Conservation (phyloP, 2,113 vertebrate genomes). For the Callipepla californica region DNA sequence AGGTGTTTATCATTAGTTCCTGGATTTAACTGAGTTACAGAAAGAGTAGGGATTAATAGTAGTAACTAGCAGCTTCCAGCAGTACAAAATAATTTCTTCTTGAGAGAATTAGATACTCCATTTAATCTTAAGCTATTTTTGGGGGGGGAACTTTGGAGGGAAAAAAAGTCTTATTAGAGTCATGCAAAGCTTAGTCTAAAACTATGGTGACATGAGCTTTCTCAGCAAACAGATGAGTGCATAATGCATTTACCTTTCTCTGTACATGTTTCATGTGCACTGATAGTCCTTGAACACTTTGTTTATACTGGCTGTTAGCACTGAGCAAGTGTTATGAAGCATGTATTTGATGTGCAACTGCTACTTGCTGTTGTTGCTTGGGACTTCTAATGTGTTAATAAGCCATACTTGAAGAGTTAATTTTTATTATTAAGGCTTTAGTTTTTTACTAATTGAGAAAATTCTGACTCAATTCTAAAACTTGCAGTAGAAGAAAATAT, state of each 20-base stretch:
- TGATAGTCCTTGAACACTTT: neutral
- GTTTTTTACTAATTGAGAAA: neutral
- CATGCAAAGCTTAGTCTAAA: neutral
- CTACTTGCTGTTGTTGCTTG: neutral
- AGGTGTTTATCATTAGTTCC: neutral
- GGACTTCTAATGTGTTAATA: neutral
- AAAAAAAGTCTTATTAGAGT: neutral
- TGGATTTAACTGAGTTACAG: neutral
- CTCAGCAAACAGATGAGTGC: neutral
- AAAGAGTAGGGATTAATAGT: neutral
- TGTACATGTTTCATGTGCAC: neutral
- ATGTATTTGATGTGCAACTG: neutral
- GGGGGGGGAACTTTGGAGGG: neutral
- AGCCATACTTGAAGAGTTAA: neutral
- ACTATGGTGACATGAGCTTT: neutral
- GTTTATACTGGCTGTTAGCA: neutral
- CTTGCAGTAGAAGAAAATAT: neutral
- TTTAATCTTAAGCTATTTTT: neutral
- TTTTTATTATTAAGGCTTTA: neutral
- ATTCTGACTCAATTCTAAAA: neutral
- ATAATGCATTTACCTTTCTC: neutral
- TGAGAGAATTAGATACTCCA: neutral
- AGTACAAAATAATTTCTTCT: neutral
- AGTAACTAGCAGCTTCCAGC: neutral
- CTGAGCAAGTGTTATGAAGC: neutral